phyloP scores from a whole-genome alignment of 2,888 invertebrate species.

The Melitaea athalia region DNA sequence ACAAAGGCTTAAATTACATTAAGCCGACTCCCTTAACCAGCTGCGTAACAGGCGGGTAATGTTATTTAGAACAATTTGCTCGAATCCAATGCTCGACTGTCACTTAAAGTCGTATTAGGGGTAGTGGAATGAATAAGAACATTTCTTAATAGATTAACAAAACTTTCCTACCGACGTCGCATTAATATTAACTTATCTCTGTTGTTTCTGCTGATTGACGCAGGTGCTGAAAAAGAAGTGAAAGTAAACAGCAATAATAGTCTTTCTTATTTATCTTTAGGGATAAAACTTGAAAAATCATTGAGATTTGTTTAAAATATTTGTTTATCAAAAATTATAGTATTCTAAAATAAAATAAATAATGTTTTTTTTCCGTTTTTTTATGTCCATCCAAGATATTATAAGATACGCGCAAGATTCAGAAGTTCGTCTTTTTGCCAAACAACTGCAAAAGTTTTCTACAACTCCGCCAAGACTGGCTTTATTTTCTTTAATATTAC shows the following conservation, averaged over 20 bases:
- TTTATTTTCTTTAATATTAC: too few relatives aligned
- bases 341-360: too few relatives aligned
- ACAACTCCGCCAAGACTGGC: too few relatives aligned
- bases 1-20: slow-evolving; percentile 25
- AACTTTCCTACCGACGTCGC: background rate
- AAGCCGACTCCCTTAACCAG: slow-evolving; percentile 17
- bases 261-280: too few relatives aligned
- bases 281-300: too few relatives aligned
- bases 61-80: slow-evolving; percentile 18
- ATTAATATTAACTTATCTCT: background rate
- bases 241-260: background rate
- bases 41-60: slow-evolving; percentile 24
- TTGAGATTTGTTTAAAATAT: too few relatives aligned
- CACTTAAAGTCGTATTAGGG: slow-evolving; percentile 17
- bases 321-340: too few relatives aligned
- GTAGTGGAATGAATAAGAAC: background rate
- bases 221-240: background rate
- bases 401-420: too few relatives aligned
- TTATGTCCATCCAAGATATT: too few relatives aligned
- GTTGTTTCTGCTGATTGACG: background rate
- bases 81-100: slow-evolving; percentile 7
- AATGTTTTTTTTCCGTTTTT: too few relatives aligned
- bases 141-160: slow-evolving; percentile 3
- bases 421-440: too few relatives aligned
- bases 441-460: too few relatives aligned